Evolutionary conservation across 2,888 invertebrate genomes (phyloP).

Genomic region (Pristionchus exspectatus): DNA sequence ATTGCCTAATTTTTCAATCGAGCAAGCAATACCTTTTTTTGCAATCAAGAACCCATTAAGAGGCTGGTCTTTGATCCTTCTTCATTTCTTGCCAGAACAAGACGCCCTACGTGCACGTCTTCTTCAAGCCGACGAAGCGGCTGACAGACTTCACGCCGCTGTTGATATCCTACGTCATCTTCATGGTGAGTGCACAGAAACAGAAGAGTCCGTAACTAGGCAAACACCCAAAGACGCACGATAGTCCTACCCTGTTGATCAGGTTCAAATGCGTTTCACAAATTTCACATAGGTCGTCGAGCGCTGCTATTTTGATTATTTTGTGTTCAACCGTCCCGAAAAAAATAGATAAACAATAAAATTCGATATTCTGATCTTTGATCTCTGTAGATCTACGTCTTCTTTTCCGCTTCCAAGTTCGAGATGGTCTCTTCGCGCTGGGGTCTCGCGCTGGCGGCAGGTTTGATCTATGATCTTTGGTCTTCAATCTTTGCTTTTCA

Average conservation of each 20-base stretch:
- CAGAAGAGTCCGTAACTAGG: too few species aligned
- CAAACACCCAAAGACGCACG: not conserved
- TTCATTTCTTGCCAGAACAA: slow-evolving; percentile 56
- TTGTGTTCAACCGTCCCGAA: not conserved
- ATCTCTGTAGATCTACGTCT: slow-evolving; percentile 69
- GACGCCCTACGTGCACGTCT: slow-evolving; percentile 73
- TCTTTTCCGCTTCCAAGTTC: slow-evolving; percentile 86
- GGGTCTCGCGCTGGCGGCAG: slow-evolving; percentile 91
- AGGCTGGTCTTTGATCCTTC: slow-evolving; percentile 7
- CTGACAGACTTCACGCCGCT: slow-evolving; percentile 73
- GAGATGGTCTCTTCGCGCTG: slow-evolving; percentile 92
- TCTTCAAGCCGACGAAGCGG: slow-evolving; percentile 73
- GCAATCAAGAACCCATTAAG: not conserved
- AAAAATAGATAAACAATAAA: not conserved
- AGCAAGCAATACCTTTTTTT: not conserved
- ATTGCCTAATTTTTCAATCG: not conserved
- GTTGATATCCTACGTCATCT: slow-evolving; percentile 68
- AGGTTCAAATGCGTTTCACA: too few species aligned
- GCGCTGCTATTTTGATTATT: not conserved
- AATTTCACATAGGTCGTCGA: not conserved
- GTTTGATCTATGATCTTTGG: slow-evolving; percentile 79
- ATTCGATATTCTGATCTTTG: slow-evolving; percentile 45
- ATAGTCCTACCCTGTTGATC: not conserved
- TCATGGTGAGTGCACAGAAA: slow-evolving; percentile 61
- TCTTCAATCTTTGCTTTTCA: not conserved